These are phyloP conservation scores for Erythrocercus mccallii DNA, from an alignment of 2,113 vertebrate genomes.

Conservation along the genomic window DNA sequence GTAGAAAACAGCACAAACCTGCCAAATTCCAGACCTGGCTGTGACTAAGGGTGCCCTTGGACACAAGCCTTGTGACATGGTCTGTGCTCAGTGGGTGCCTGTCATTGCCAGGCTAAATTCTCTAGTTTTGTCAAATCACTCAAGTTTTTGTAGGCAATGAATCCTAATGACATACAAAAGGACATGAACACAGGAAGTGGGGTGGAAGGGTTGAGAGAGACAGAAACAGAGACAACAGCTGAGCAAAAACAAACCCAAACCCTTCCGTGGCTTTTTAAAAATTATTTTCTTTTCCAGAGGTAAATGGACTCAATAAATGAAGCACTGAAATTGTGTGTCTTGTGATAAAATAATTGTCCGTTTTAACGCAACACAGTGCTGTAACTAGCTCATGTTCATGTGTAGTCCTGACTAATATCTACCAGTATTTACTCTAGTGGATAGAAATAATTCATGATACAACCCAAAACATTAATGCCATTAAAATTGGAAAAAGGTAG, in stretches of 20 bases:
- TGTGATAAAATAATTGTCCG: neutral
- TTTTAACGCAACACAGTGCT: neutral
- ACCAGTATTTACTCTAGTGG: neutral
- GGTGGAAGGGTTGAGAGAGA: neutral
- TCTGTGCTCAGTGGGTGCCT: neutral
- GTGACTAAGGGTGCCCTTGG: neutral
- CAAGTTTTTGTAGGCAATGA: neutral
- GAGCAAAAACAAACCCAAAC: neutral
- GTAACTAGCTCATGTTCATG: neutral
- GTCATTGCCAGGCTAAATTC: neutral
- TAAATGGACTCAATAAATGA: neutral
- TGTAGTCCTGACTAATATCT: neutral
- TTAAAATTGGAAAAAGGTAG: neutral
- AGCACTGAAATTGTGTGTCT: neutral
- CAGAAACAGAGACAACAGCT: neutral
- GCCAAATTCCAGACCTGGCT: neutral
- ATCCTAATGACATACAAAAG: neutral
- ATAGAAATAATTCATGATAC: neutral
- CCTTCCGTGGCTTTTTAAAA: neutral
- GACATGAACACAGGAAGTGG: neutral
- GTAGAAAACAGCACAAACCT: neutral
- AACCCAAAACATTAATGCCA: neutral
- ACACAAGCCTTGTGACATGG: neutral
- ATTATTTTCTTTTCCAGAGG: neutral
- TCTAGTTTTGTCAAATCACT: neutral